These are phyloP conservation scores for Bombyx huttoni DNA, from an alignment of 2,888 invertebrate species.

Conservation along the genomic window DNA sequence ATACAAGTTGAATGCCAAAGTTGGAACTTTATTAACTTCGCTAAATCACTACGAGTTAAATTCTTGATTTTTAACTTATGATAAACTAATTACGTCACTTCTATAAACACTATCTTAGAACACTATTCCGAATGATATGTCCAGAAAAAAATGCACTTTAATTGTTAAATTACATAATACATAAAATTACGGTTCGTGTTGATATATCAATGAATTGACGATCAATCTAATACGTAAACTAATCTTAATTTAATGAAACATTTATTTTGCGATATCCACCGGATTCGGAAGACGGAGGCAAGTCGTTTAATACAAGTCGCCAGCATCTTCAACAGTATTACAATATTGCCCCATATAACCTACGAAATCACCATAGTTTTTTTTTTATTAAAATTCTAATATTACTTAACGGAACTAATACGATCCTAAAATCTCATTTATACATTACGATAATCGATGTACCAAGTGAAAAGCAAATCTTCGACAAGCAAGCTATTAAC, in stretches of 20 bases:
- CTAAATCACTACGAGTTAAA: constrained; percentile 65
- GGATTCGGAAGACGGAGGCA: constrained; percentile 59
- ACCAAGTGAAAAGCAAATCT: constrained; percentile 31
- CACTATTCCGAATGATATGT: constrained; percentile 60
- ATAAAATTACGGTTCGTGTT: constrained; percentile 47
- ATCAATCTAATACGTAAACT: constrained; percentile 11
- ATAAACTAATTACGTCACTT: constrained; percentile 60
- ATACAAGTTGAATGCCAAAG: constrained; percentile 24
- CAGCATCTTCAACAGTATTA: constrained; percentile 57
- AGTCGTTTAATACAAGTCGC: constrained; percentile 60
- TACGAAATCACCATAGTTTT: constrained; percentile 42
- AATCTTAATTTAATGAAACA: constrained; percentile 47
- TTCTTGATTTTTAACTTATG: constrained; percentile 65
- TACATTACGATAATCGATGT: constrained; percentile 29
- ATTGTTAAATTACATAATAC: constrained; percentile 59
- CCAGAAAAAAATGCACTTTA: constrained; percentile 42
- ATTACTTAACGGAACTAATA: constrained; percentile 20
- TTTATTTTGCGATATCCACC: constrained; percentile 50
- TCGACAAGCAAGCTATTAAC: constrained; percentile 37
- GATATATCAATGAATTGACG: constrained; percentile 61
- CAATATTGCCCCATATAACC: constrained; percentile 49
- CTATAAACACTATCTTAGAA: constrained; percentile 61
- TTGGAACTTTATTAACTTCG: constrained; percentile 61
- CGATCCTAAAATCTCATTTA: constrained; percentile 41
- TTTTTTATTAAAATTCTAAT: constrained; percentile 21